A percentile compares a stretch with the other conserved stretches of the same genome.
These are phyloP conservation scores for Lasioglossum zephyrum DNA, from an alignment of 2,888 invertebrate genomes.

Conservation along the genomic window DNA sequence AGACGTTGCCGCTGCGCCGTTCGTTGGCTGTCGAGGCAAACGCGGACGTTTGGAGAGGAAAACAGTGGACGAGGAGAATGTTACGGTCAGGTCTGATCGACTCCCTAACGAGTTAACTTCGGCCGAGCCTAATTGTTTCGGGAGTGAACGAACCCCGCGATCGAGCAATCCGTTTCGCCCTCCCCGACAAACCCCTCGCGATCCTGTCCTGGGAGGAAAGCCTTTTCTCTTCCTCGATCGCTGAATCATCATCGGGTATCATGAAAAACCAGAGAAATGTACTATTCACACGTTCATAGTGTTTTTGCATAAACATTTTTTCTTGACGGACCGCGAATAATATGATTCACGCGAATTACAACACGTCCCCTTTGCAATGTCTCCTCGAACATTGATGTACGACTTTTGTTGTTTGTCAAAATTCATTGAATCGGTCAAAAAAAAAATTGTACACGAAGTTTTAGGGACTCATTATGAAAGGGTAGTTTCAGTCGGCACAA, in stretches of 20 bases:
- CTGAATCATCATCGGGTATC: background rate
- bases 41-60: constrained; percentile 51
- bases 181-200: constrained; percentile 14
- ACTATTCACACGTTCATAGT: no score
- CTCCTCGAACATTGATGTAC: background rate
- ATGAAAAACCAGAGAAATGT: background rate
- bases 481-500: background rate
- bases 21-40: constrained; percentile 8
- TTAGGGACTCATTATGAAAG: background rate
- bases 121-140: constrained; percentile 11
- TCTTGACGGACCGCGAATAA: background rate
- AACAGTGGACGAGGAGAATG: constrained; percentile 62
- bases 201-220: constrained; percentile 37
- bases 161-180: constrained; percentile 3
- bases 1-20: background rate
- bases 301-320: background rate
- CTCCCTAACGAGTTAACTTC: constrained; percentile 11
- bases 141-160: constrained; percentile 18
- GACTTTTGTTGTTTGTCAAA: background rate
- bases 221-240: constrained; percentile 7
- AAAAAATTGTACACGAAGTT: background rate
- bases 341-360: no score
- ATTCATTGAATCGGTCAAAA: background rate
- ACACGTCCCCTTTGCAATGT: background rate
- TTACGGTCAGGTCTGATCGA: constrained; percentile 50